Evolutionary conservation across 2,797 vertebrate species (phyloP), one percentile per base, ranked within the genome.

Genomic region (Triplophysa bombifrons): DNA sequence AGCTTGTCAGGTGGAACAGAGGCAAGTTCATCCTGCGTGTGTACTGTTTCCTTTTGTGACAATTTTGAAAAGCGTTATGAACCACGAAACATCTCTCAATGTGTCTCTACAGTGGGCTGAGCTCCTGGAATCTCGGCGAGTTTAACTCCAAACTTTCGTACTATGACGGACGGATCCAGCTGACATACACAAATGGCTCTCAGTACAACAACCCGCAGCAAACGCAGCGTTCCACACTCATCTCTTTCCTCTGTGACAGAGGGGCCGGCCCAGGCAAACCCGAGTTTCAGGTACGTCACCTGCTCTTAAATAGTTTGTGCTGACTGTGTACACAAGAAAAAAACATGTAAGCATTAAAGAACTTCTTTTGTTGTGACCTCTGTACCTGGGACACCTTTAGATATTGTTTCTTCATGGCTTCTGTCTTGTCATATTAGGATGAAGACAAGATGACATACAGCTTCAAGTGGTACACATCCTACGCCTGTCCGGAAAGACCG

Each of bases 401-500:
- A 11, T 1, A 9, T 67, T 60, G 16, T 70, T 20, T 71, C 22
- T 75, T 1, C 3, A 34, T 68, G 11, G 5, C 11, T 38, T 53
- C 14, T 76, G 66, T 80, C 64, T 56, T 34, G 10, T 25, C 30
- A 27, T 61, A 61, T 56, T 80, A 98, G 97, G 72, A 86, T 19
- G 98, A 99, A 88, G 96, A 98, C 82, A 90, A 90, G 0, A 93
- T 93, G 74, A 96, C 96, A 0, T 99, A 99, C 84, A 98, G 97
- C 90, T 99, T 99, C 89, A 95, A 90, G 78, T 98, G 97, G 97
- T 97, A 98, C 64, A 98, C 97, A 1, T 95, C 96, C 27, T 94
- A 95, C 16, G 96, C 95, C 5, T 99, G 98, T 88, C 96, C 97
- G 0, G 95, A 95, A 84, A 91, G 94, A 77, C 94, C 95, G 0